Percentiles rank a stretch among this genome's conserved stretches.
Evolutionary conservation across 2,797 vertebrate genomes (phyloP).

Genomic region (Micrastur ruficollis): DNA sequence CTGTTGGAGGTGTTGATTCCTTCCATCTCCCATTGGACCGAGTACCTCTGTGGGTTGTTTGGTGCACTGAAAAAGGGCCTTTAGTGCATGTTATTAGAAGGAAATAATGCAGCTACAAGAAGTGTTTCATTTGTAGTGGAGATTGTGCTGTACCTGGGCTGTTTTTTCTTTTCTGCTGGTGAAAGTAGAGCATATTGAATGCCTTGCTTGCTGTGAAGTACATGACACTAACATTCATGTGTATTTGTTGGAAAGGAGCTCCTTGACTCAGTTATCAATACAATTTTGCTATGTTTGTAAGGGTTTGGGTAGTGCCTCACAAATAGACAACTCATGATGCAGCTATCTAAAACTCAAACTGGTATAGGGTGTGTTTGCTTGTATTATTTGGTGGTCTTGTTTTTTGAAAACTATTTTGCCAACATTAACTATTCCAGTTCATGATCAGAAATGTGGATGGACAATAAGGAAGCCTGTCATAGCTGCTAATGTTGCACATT

Average conservation of each 20-base stretch:
- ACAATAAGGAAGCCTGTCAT: not conserved
- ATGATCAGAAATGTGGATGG: not conserved
- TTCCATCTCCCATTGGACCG: not conserved
- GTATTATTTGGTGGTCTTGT: not conserved
- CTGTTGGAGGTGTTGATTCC: not conserved
- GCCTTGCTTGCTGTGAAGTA: not conserved
- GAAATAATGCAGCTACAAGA: not conserved
- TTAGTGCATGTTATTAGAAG: not conserved
- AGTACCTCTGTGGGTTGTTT: not conserved
- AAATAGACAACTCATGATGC: not conserved
- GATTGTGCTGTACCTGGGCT: not conserved
- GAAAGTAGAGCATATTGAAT: not conserved
- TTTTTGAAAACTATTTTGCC: not conserved
- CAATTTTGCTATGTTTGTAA: not conserved
- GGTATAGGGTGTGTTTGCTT: not conserved
- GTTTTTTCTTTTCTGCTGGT: not conserved
- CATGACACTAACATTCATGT: not conserved
- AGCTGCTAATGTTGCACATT: not conserved
- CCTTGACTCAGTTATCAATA: conserved; percentile 14
- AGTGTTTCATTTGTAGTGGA: not conserved
- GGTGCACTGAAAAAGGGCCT: not conserved
- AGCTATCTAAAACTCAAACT: not conserved
- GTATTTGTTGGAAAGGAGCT: conserved; percentile 20
- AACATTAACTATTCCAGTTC: not conserved
- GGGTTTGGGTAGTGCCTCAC: not conserved